Evolutionary conservation across 2,797 vertebrate species (phyloP), one percentile per base, ranked within the genome.

Genomic region (Propithecus perrieri): DNA sequence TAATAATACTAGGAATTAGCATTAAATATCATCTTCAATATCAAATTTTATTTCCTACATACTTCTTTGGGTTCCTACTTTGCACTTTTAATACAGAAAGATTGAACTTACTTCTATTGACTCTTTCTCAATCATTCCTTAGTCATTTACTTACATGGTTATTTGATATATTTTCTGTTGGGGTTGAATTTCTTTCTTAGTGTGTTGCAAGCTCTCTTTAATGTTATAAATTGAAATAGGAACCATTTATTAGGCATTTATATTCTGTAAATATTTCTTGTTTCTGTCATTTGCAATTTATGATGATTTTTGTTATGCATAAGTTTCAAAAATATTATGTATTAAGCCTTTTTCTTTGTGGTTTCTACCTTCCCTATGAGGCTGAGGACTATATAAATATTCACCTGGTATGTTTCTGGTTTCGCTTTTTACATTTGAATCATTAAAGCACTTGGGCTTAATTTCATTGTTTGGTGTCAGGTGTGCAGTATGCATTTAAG

Each of bases 251-350:
- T 83, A 85, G 17, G 13, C 67, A 72, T 63, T 94, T 93, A 86
- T 75, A 30, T 71, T 83, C 7, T 63, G 43, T 79, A 94, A 88
- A 86, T 89, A 89, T 89, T 97, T 94, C 22, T 26, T 5, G n/a
- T 71, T 96, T 92, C 86, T 76, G 81, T 93, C 65, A 89, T 94
- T 97, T 94, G 35, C 26, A 91, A 78, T 93, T 85, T 83, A 78
- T 48, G 41, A 92, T 76, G 53, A 92, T 75, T 94, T 96, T 83
- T 50, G 2, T 63, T 61, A 88, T 38, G 38, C 14, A 26, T 65
- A 65, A 3, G 1, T 53, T 94, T 91, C 33, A 93, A 93, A 96
- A 55, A 26, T 38, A 35, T 94, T 50, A 95, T 93, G 14, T 89
- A 78, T 53, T 69, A 89, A 92, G 69, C 4, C 33, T 72, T 95